These are phyloP conservation scores for Cariama cristata DNA, from an alignment of 2,113 vertebrate genomes.

Conservation along the genomic window DNA sequence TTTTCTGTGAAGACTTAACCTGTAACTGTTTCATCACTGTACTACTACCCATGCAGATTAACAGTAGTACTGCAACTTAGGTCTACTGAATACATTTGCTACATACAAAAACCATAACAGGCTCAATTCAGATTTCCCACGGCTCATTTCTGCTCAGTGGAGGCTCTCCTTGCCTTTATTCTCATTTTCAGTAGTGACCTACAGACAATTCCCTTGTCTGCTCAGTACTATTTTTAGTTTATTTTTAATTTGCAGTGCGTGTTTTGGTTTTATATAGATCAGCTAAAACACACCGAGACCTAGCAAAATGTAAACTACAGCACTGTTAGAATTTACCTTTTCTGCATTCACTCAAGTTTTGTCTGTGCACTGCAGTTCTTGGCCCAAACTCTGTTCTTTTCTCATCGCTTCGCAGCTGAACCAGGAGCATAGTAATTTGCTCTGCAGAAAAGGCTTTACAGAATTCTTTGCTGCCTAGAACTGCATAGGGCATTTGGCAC, in stretches of 20 bases:
- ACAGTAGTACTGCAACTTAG: background rate
- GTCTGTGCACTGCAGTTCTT: background rate
- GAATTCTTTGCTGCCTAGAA: background rate
- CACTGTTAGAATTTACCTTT: background rate
- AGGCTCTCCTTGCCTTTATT: background rate
- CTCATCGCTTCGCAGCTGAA: background rate
- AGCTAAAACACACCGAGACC: background rate
- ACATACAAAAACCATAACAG: background rate
- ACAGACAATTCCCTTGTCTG: background rate
- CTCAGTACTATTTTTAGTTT: fast-evolving
- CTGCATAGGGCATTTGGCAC: background rate
- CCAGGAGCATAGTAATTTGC: fast-evolving
- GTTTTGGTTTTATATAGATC: background rate
- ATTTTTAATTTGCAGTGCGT: background rate
- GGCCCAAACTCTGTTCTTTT: background rate
- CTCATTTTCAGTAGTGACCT: background rate
- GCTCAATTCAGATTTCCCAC: background rate
- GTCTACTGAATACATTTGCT: background rate
- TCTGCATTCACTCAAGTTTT: background rate
- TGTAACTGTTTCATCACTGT: background rate
- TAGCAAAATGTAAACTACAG: background rate
- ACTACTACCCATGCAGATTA: background rate
- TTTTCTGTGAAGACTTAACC: background rate
- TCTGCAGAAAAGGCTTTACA: background rate
- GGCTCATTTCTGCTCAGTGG: background rate